A percentile compares a stretch with the other conserved stretches of the same genome.
Conservation (phyloP, 1,140 invertebrate genomes). For the Hormaphis cornu region DNA sequence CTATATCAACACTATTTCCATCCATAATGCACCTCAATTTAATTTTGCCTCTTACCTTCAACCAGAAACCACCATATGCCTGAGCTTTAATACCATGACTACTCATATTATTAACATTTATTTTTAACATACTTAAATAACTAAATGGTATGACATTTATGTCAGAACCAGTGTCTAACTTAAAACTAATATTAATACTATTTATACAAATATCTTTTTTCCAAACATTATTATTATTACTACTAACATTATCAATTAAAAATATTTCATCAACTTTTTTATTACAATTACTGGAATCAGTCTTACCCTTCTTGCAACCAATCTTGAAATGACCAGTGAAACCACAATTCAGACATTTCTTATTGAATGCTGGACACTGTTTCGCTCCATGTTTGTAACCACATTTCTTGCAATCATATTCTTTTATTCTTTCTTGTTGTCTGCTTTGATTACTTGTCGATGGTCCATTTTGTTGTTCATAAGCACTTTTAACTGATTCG, state of each 20-base stretch:
- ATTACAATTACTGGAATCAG: background rate
- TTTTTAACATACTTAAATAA: conserved; percentile 29
- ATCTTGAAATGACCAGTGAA: conserved; percentile 33
- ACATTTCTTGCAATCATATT: conserved; percentile 20
- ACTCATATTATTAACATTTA: background rate
- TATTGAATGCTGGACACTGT: conserved; percentile 33
- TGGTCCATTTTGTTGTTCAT: background rate
- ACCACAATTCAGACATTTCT: conserved; percentile 34
- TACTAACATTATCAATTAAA: conserved; percentile 13
- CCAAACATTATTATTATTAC: conserved; percentile 9
- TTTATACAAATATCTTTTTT: background rate
- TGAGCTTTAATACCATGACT: conserved; percentile 16
- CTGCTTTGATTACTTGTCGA: background rate
- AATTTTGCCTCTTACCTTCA: conserved; percentile 8
- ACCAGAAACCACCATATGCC: conserved; percentile 1
- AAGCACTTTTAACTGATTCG: too few species aligned
- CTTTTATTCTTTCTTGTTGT: too few species aligned
- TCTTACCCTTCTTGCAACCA: conserved; percentile 29
- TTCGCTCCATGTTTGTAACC: conserved; percentile 14
- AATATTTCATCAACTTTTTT: background rate
- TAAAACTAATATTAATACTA: background rate
- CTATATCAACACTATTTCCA: background rate
- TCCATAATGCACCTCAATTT: background rate
- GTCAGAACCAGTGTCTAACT: conserved; percentile 12
- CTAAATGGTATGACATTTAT: conserved; percentile 22